Evolutionary conservation across 2,797 vertebrate genomes (phyloP).

Genomic region (Luscinia megarhynchos): DNA sequence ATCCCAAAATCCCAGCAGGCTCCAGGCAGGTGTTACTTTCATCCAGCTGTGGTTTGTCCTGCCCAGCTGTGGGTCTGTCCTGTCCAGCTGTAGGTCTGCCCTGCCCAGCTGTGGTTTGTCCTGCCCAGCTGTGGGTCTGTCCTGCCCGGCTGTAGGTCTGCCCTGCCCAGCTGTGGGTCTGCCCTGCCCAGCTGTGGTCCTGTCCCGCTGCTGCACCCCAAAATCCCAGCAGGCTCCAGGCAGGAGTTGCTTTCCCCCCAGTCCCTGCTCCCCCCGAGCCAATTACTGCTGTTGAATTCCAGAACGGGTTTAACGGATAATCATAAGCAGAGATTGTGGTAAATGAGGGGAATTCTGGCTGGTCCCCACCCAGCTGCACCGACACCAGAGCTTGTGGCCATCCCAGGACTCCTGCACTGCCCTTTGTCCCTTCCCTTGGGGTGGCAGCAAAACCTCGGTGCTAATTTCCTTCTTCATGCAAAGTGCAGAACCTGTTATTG

Average conservation of each 20-base stretch:
- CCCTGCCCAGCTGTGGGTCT: too few species aligned
- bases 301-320: not conserved
- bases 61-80: too few species aligned
- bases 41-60: too few species aligned
- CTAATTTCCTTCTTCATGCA: not conserved
- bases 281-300: not conserved
- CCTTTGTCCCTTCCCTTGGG: not conserved
- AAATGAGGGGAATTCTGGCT: not conserved
- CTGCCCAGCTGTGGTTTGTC: too few species aligned
- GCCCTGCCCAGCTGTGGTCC: not conserved
- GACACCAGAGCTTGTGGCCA: not conserved
- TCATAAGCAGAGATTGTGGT: not conserved
- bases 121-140: too few species aligned
- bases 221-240: rapidly evolving
- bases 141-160: too few species aligned
- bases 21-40: not conserved
- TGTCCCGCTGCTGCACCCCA: rapidly evolving
- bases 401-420: not conserved
- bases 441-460: not conserved
- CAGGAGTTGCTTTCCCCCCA: not conserved
- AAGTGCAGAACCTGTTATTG: not conserved
- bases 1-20: rapidly evolving
- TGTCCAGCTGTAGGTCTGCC: too few species aligned
- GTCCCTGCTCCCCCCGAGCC: not conserved
- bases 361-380: rapidly evolving